Conservation (phyloP, 2,113 vertebrate species). For the Hippocampus abdominalis region DNA sequence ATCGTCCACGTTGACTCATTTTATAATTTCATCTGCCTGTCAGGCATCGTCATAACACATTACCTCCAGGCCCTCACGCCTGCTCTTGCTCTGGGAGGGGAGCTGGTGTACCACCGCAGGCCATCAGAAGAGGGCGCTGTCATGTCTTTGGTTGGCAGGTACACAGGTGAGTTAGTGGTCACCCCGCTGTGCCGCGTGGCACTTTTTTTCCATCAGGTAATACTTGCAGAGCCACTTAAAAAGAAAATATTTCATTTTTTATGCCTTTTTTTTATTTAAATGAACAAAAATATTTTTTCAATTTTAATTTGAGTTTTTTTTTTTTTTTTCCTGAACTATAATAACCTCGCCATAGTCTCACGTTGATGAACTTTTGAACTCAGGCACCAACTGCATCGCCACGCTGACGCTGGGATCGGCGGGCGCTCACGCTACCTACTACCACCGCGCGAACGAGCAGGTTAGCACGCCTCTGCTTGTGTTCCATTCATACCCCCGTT, state of each 20-base stretch:
- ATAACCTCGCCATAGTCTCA: neutral
- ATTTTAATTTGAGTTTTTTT: too few species aligned
- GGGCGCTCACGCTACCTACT: slow-evolving; percentile 85
- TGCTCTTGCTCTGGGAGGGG: slow-evolving; percentile 81
- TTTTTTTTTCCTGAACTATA: too few species aligned
- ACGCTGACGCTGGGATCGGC: slow-evolving; percentile 83
- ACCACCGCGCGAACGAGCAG: slow-evolving; percentile 90
- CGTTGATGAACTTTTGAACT: neutral
- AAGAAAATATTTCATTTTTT: too few species aligned
- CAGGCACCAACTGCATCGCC: slow-evolving; percentile 82
- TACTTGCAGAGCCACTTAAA: neutral
- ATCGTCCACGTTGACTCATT: neutral
- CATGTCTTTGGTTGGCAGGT: slow-evolving; percentile 82
- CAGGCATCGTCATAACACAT: slow-evolving; percentile 84
- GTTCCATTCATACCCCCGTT: neutral
- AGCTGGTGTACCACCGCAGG: slow-evolving; percentile 84
- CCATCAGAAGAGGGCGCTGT: slow-evolving; percentile 85
- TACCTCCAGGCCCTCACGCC: slow-evolving; percentile 85
- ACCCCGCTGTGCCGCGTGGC: neutral
- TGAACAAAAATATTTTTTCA: too few species aligned
- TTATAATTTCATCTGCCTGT: neutral
- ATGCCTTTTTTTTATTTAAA: too few species aligned
- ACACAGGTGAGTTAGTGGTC: slow-evolving; percentile 70
- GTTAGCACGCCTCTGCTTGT: slow-evolving; percentile 41
- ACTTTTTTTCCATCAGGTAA: neutral